Conservation (phyloP, 35 echinoderm and acorn worm genomes). For the Ophiothrix spiculata region DNA sequence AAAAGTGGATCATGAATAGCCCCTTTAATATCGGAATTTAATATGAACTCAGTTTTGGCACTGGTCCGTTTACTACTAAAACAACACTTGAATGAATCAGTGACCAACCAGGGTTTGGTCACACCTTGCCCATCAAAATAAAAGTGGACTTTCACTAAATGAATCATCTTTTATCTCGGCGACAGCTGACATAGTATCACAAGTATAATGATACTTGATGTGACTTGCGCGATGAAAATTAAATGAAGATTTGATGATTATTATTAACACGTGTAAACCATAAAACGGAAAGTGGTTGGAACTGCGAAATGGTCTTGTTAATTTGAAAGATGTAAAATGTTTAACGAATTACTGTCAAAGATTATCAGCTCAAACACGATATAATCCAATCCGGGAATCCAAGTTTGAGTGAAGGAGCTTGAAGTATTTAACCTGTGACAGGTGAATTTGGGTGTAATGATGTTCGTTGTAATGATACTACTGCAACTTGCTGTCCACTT, state of each 20-base stretch:
- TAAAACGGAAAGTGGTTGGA: constrained; percentile 1
- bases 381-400: no score
- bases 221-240: not conserved
- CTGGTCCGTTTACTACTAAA: no score
- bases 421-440: no score
- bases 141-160: not conserved
- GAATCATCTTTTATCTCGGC: constrained; percentile 12
- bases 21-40: no score
- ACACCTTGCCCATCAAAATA: not conserved
- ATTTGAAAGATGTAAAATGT: not conserved
- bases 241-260: not conserved
- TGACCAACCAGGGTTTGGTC: not conserved
- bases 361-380: not conserved
- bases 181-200: not conserved
- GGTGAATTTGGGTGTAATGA: no score
- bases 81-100: not conserved
- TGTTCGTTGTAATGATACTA: no score
- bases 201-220: not conserved
- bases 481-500: no score
- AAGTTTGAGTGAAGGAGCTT: no score
- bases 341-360: not conserved
- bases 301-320: not conserved
- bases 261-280: constrained; percentile 1
- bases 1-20: no score
- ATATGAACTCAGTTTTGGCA: no score